Percentiles rank a stretch among this genome's conserved stretches.
phyloP scores from a whole-genome alignment of 2,888 invertebrate species.

The Cheilosia vulpina region DNA sequence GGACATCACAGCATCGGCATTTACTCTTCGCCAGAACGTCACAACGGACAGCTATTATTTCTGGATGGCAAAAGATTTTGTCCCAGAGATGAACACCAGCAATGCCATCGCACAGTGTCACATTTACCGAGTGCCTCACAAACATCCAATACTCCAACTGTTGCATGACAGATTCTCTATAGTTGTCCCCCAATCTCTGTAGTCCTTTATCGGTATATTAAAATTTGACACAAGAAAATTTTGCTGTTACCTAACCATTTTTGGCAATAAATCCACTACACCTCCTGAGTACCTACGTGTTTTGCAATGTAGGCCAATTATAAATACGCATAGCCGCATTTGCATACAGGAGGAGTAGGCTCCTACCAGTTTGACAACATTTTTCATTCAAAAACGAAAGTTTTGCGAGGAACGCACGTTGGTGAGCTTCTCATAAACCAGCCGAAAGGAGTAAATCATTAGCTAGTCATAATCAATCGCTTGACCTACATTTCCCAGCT shows the following conservation, averaged over 20 bases:
- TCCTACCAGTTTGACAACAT: background rate
- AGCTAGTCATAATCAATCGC: conserved; percentile 1
- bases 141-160: too few species aligned
- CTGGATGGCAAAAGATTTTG: too few species aligned
- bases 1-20: too few species aligned
- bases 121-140: too few species aligned
- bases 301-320: background rate
- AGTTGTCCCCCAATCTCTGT: too few species aligned
- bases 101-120: too few species aligned
- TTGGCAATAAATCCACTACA: background rate
- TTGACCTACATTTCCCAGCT: conserved; percentile 6
- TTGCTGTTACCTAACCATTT: background rate
- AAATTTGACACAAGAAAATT: too few species aligned
- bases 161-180: too few species aligned
- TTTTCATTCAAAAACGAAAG: conserved; percentile 10
- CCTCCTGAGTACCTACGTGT: background rate
- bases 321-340: background rate
- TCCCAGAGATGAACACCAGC: too few species aligned
- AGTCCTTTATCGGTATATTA: too few species aligned
- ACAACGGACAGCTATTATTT: too few species aligned
- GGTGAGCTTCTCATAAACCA: background rate
- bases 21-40: too few species aligned
- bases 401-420: background rate
- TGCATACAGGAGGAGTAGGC: background rate
- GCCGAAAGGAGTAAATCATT: background rate